Conservation (phyloP, 1,140 invertebrate species). For the Dreissena rostriformis region DNA sequence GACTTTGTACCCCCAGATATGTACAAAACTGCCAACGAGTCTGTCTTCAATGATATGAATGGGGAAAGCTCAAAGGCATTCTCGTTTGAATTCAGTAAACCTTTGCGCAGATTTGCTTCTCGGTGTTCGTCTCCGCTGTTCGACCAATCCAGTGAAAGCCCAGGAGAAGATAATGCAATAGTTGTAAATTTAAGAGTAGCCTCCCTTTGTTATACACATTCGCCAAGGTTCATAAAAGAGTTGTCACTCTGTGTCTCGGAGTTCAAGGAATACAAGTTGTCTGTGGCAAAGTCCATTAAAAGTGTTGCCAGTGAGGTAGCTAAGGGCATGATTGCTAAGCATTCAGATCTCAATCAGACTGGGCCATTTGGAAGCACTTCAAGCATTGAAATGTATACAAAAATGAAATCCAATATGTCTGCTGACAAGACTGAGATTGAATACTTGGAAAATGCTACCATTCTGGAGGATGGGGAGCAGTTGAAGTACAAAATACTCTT, state of each 20-base stretch:
- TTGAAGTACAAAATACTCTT: conserved; percentile 74
- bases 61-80: conserved; percentile 69
- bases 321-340: conserved; percentile 88
- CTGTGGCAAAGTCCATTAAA: conserved; percentile 90
- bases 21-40: conserved; percentile 75
- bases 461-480: conserved; percentile 8
- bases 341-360: conserved; percentile 27
- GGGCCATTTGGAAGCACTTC: conserved; percentile 51
- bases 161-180: conserved; percentile 23
- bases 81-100: conserved; percentile 66
- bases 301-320: conserved; percentile 97
- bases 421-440: conserved; percentile 44
- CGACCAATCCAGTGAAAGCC: neutral
- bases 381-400: conserved; percentile 50
- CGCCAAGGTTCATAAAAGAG: conserved; percentile 92
- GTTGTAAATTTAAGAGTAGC: conserved; percentile 88
- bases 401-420: conserved; percentile 42
- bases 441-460: conserved; percentile 40
- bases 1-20: conserved; percentile 63
- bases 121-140: neutral
- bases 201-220: conserved; percentile 96
- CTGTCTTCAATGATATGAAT: conserved; percentile 58
- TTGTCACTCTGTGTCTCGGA: conserved; percentile 90
- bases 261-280: conserved; percentile 87
- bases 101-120: conserved; percentile 19